Evolutionary conservation across 1,140 invertebrate genomes (phyloP), one percentile per base, ranked within the genome.

Genomic region (Lucilia sericata): DNA sequence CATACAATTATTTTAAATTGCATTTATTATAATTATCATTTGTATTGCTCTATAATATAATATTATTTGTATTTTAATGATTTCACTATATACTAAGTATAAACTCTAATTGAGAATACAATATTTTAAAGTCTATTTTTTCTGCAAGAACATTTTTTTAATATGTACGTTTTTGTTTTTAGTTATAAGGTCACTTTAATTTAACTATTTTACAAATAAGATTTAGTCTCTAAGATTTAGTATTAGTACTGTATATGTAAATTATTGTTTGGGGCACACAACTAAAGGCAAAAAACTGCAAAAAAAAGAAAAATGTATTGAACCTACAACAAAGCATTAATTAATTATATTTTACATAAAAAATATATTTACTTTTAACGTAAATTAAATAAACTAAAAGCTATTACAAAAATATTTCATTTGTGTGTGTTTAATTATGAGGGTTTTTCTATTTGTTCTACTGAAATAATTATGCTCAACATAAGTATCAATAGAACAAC

Each of bases 401-500:
- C 10, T 21, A 70, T 10, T 70, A 21, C 65, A 70, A 70, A 30
- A 70, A 21, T 70, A n/a, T 60, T 60, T 60, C 4, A 60, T 60
- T 17, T 60, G 7, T 70, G 12, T 19, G 7, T 70, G 19, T 70
- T 19, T 70, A 17, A 21, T 70, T 70, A 1, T n/a, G n/a, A n/a
- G 60, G 8, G 65, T 70, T 21, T 21, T 14, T 70, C 2, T 8
- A 21, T 7, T 70, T 30, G 3, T 14, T 70, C 5, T 10, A 21
- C 7, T 70, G 21, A 5, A 34, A 34, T 14, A 65, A 82, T 82
- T 82, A 82, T 82, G 82, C 55, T 82, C 82, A 82, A 82, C 82
- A 82, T 82, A 82, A 82, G 10, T 82, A 82, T 82, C 55, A 47
- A n/a, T 70, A 70, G 10, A 13, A 49, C 76, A 36, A 19, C 12